Conservation (phyloP, 2,797 vertebrate species). For the Sarcophilus harrisii region DNA sequence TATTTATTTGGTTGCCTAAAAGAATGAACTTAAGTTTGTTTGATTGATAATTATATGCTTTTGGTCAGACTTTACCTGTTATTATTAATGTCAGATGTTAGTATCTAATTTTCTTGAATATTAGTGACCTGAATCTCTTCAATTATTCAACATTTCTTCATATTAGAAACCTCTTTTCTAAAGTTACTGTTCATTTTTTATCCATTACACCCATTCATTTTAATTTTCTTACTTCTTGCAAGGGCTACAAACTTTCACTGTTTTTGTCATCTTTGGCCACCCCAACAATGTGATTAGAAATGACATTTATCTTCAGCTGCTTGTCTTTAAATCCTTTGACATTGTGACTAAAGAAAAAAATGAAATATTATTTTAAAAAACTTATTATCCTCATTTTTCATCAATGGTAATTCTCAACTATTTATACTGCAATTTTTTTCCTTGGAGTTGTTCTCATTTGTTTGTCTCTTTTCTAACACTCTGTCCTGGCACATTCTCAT, state of each 20-base stretch:
- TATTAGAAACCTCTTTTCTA: neutral
- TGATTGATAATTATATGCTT: neutral
- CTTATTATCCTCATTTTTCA: neutral
- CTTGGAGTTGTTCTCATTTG: neutral
- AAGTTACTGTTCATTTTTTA: neutral
- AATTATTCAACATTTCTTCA: accelerated
- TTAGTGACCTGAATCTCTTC: neutral
- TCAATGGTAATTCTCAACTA: conserved; percentile 28
- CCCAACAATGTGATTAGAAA: neutral
- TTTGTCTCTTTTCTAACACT: conserved; percentile 1
- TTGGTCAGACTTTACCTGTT: neutral
- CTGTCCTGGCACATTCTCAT: conserved; percentile 50
- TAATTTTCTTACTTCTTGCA: neutral
- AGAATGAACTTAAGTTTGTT: neutral
- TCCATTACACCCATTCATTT: neutral
- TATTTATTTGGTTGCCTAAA: neutral
- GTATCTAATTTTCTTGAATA: neutral
- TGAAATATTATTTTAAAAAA: too few relatives aligned
- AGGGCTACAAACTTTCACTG: neutral
- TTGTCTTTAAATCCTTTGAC: neutral
- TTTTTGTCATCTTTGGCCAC: neutral
- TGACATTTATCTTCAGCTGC: neutral
- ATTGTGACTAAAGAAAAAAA: too few relatives aligned
- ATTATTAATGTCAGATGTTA: neutral
- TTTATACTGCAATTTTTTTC: conserved; percentile 41